These are phyloP conservation scores for Melanaphis sacchari DNA, from an alignment of 1,140 invertebrate genomes.

Conservation along the genomic window DNA sequence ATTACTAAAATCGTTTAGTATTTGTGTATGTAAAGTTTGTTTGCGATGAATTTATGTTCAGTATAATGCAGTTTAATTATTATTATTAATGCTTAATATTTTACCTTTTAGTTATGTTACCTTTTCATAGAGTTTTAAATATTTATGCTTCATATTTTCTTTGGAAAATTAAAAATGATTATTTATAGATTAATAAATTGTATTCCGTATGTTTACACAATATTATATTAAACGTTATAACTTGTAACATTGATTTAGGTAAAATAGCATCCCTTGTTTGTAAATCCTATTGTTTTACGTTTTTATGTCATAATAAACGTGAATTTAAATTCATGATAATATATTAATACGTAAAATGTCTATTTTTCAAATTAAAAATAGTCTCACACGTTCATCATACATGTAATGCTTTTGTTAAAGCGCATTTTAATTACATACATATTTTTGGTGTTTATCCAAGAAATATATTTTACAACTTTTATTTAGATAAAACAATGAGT, in stretches of 20 bases:
- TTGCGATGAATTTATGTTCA: background rate
- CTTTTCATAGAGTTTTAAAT: background rate
- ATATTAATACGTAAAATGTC: background rate
- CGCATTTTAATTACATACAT: background rate
- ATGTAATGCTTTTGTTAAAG: background rate
- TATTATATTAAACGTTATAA: background rate
- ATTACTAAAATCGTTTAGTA: background rate
- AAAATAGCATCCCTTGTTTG: background rate
- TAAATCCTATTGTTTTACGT: background rate
- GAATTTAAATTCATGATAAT: background rate
- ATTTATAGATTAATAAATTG: background rate
- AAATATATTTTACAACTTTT: background rate
- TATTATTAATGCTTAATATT: background rate
- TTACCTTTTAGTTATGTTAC: background rate
- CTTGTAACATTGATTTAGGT: background rate
- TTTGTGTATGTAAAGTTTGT: background rate
- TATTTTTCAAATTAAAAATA: conserved; percentile 1
- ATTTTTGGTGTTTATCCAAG: background rate
- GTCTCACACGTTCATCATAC: background rate
- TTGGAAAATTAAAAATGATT: background rate
- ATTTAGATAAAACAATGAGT: background rate
- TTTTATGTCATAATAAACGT: background rate
- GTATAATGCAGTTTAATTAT: background rate
- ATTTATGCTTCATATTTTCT: background rate
- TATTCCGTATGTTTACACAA: background rate